Evolutionary conservation across 2,113 vertebrate species (phyloP), one percentile per base, ranked within the genome.

Genomic region (Notothenia coriiceps): DNA sequence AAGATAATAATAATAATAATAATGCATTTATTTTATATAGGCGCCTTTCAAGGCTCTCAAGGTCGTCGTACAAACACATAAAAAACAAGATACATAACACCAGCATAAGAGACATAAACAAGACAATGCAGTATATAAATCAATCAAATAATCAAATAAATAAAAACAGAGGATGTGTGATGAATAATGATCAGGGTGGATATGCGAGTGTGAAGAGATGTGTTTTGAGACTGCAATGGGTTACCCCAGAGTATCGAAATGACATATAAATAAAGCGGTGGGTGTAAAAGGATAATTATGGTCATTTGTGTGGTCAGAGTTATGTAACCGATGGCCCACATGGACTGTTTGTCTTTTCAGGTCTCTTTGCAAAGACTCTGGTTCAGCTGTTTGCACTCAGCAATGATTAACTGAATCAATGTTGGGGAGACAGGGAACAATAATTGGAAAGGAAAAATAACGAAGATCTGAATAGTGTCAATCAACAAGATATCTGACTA

Each of bases 261-360:
- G 60, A 68, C 60, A 43, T 46, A 25, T 25, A 4, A 2, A 56
- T 13, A 67, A 9, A 0, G 5, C 5, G 35, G 17, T 49, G 25
- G 51, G 22, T 0, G 10, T 13, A 14, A 1, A 29, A 12, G 40
- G 51, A 22, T 12, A 20, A 2, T 5, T 18, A 9, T 0, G 44
- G 20, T 22, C 15, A 13, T 62, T 6, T 61, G 55, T 72, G 55
- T 2, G 40, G 65, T 56, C 51, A 43, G 44, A 55, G 25, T 91
- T 91, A 79, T 61, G 5, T 70, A 89, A 88, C 67, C 13, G 25
- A 15, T 20, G 74, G 64, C 73, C 70, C n/a, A 17, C 29, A 47
- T 51, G 47, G 64, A 68, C 59, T 60, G 68, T 76, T 69, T 73
- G 69, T 73, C 51, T 71, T 83, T 74, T 25, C 46, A 57, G 10